Conservation (phyloP, 1,140 invertebrate species). For the Telenomus remus region DNA sequence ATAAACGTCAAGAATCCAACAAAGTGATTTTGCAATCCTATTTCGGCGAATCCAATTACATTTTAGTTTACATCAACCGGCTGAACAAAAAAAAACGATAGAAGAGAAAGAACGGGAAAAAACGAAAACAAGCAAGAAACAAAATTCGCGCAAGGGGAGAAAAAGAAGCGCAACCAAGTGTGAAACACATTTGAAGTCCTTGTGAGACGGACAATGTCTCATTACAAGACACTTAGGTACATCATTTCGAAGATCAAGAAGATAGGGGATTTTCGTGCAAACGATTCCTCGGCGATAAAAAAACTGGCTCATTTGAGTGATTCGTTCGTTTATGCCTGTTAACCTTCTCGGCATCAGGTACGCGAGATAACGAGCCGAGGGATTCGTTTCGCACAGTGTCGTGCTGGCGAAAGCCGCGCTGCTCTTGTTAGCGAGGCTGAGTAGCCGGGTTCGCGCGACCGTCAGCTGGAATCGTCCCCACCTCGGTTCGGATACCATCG, state of each 20-base stretch:
- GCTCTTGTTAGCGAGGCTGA: conserved; percentile 1
- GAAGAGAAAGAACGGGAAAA: background rate
- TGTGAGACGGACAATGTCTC: conserved; percentile 19
- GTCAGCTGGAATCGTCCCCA: conserved; percentile 24
- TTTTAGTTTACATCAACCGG: background rate
- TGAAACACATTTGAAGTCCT: conserved; percentile 15
- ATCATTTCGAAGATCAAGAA: conserved; percentile 24
- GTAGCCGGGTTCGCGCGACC: conserved; percentile 23
- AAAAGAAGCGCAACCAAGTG: background rate
- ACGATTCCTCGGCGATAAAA: background rate
- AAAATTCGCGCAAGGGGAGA: no score
- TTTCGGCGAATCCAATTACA: conserved; percentile 2
- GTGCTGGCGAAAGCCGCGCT: conserved; percentile 25
- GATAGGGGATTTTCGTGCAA: conserved; percentile 15
- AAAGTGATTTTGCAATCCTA: conserved; percentile 1
- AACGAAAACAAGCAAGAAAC: background rate
- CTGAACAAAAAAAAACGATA: no score
- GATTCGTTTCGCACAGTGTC: conserved; percentile 48
- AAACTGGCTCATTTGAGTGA: conserved; percentile 37
- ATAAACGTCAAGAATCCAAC: background rate
- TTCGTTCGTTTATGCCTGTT: conserved; percentile 47
- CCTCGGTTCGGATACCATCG: conserved; percentile 43
- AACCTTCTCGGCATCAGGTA: conserved; percentile 29
- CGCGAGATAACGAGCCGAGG: conserved; percentile 39
- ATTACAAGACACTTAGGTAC: conserved; percentile 31